Conservation (phyloP, 2,113 vertebrate genomes). For the Fulmarus glacialis region DNA sequence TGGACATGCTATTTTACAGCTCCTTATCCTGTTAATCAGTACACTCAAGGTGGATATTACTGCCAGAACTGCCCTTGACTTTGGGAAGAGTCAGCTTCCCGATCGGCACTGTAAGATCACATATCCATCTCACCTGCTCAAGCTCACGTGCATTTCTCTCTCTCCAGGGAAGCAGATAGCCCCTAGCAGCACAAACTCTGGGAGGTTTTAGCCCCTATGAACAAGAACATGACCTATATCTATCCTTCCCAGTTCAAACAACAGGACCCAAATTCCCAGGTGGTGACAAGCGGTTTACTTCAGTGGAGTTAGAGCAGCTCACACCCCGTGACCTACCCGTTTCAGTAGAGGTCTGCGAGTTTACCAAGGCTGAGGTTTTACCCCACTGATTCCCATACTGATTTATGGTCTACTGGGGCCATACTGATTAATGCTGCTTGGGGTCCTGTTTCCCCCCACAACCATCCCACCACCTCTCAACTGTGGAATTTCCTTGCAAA, state of each 20-base stretch:
- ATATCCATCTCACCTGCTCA: neutral
- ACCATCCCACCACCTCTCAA: neutral
- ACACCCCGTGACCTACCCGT: neutral
- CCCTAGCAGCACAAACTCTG: neutral
- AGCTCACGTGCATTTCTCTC: neutral
- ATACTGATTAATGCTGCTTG: neutral
- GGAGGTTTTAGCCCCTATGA: neutral
- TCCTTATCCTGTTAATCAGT: neutral
- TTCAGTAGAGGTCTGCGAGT: neutral
- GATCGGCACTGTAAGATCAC: neutral
- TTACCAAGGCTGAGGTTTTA: neutral
- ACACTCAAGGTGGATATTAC: neutral
- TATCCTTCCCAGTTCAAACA: neutral
- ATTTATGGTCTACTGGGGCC: neutral
- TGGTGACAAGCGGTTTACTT: neutral
- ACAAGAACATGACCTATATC: neutral
- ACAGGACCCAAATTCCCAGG: neutral
- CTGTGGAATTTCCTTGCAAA: neutral
- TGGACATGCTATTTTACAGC: neutral
- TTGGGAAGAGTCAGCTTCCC: neutral
- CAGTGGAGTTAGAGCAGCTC: neutral
- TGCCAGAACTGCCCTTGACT: neutral
- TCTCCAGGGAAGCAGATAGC: neutral
- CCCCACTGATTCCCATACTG: neutral
- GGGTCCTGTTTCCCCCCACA: neutral